These are phyloP conservation scores for Meles meles DNA, from an alignment of 2,113 vertebrate species.

Conservation along the genomic window DNA sequence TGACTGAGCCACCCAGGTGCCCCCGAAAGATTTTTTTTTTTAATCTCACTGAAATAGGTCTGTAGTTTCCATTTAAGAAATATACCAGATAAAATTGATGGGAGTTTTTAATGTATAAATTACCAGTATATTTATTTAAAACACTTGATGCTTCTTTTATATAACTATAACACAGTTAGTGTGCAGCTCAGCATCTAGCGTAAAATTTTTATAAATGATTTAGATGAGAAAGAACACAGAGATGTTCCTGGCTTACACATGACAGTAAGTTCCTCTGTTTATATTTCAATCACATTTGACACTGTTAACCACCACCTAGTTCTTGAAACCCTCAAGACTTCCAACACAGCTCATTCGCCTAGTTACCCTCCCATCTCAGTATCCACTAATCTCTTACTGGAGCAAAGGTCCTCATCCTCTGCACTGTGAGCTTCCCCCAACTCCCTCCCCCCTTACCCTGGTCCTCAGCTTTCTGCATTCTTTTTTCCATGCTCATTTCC, in stretches of 20 bases:
- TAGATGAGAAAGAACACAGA: neutral
- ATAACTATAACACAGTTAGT: neutral
- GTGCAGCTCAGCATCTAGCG: neutral
- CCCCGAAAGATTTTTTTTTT: neutral
- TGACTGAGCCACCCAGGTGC: neutral
- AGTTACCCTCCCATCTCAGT: neutral
- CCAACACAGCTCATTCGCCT: neutral
- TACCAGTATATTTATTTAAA: neutral
- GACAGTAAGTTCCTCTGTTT: neutral
- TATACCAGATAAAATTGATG: neutral
- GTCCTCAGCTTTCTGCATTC: neutral
- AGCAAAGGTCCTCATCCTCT: neutral
- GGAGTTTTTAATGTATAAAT: constrained; percentile 18
- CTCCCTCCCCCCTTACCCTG: neutral
- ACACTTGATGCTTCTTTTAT: neutral
- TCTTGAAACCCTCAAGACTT: neutral
- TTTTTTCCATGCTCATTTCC: constrained; percentile 44
- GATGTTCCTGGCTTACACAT: neutral
- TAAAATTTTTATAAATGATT: neutral
- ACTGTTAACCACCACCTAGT: neutral
- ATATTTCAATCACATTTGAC: neutral
- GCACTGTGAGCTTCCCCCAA: neutral
- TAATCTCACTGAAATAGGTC: constrained; percentile 5
- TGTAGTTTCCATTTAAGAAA: constrained; percentile 5
- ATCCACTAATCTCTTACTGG: neutral